These are phyloP conservation scores for Spinus pinus DNA, from an alignment of 2,797 vertebrate genomes.

Conservation along the genomic window DNA sequence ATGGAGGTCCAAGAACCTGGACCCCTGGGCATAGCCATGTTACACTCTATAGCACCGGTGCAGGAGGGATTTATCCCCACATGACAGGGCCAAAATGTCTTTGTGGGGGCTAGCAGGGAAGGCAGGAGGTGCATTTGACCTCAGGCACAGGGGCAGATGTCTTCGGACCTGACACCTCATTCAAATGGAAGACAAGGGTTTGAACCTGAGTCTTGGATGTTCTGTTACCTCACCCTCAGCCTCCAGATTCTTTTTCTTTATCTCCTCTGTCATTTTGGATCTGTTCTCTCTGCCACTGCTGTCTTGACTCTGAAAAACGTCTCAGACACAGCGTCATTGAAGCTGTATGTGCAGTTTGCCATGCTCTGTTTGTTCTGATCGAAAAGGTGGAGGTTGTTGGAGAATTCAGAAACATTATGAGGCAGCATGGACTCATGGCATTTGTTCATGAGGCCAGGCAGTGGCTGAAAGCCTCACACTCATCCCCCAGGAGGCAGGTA, in stretches of 20 bases:
- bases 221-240: background rate
- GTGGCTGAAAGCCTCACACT: background rate
- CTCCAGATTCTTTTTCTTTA: background rate
- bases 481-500: background rate
- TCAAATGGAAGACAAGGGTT: background rate
- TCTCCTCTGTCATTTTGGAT: background rate
- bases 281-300: background rate
- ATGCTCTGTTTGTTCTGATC: background rate
- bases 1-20: background rate
- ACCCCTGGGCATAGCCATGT: background rate
- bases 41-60: background rate
- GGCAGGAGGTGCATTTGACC: background rate
- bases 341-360: background rate
- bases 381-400: background rate
- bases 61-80: background rate
- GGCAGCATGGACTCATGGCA: background rate
- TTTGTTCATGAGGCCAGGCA: background rate
- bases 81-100: background rate
- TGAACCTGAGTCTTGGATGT: background rate
- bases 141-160: background rate
- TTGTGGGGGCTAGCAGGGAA: background rate
- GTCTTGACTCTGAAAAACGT: background rate
- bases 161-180: background rate
- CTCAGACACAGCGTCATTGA: background rate
- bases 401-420: background rate